Conservation (phyloP, 1,140 invertebrate species). For the Augochlora pura region DNA sequence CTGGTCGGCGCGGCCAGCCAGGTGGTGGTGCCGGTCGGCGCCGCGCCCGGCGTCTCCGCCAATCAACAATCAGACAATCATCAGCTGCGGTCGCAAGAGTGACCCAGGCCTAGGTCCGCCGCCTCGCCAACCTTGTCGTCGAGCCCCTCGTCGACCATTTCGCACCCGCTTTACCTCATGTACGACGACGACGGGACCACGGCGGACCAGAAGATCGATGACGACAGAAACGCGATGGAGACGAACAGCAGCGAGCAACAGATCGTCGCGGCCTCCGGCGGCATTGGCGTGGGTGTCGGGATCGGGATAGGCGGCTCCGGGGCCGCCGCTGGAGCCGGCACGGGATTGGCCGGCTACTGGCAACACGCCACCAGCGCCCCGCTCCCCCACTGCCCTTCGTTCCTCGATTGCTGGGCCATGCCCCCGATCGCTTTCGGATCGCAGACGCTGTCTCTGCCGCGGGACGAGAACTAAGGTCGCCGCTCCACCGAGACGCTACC, state of each 20-base stretch:
- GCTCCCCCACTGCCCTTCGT: conserved; percentile 75
- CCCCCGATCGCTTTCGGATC: conserved; percentile 69
- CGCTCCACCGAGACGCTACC: background rate
- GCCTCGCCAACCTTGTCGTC: conserved; percentile 77
- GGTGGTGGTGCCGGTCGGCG: no score
- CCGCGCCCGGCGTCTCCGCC: conserved; percentile 51
- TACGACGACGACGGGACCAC: conserved; percentile 76
- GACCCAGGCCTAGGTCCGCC: conserved; percentile 79
- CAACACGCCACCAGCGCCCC: conserved; percentile 73
- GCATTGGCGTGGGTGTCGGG: conserved; percentile 66
- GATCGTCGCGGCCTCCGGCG: conserved; percentile 41
- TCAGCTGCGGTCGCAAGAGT: conserved; percentile 68
- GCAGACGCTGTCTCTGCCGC: conserved; percentile 70
- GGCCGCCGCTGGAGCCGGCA: conserved; percentile 14
- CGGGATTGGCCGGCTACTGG: conserved; percentile 75
- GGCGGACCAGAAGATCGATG: conserved; percentile 75
- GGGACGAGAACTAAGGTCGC: conserved; percentile 73
- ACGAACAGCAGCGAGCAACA: conserved; percentile 36
- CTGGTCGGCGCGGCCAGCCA: no score
- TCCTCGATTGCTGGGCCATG: conserved; percentile 78
- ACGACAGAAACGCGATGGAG: conserved; percentile 60
- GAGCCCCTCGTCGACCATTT: conserved; percentile 76
- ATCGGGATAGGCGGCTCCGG: conserved; percentile 56
- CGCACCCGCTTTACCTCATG: conserved; percentile 75
- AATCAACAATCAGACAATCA: conserved; percentile 62